A percentile compares a stretch with the other conserved stretches of the same genome.
phyloP scores from a whole-genome alignment of 2,797 vertebrate genomes.

The Lagocephalus sceleratus region DNA sequence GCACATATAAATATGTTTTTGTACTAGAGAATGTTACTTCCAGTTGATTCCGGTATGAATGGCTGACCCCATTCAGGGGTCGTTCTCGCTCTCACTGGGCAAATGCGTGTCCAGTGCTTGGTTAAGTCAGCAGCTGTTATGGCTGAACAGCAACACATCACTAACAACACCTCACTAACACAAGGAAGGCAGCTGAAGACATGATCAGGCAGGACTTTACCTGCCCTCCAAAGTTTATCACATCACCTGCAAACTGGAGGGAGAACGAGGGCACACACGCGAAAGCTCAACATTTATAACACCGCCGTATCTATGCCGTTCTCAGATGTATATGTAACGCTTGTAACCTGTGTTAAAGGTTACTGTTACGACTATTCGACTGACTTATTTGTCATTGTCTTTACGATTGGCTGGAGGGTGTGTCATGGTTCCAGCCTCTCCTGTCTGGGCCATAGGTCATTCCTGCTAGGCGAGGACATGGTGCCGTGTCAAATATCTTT shows the following conservation, averaged over 20 bases:
- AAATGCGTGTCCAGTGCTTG: neutral
- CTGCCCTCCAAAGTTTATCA: neutral
- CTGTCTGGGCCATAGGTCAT: neutral
- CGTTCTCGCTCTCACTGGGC: neutral
- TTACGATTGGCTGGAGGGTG: neutral
- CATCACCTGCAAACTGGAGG: neutral
- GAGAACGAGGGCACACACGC: no score
- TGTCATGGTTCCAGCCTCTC: neutral
- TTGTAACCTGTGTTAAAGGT: neutral
- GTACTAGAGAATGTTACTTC: neutral
- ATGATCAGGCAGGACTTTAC: neutral
- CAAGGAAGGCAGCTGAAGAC: conserved; percentile 11
- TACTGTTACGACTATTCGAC: neutral
- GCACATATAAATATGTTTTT: neutral
- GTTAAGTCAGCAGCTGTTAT: neutral
- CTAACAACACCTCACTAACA: conserved; percentile 13
- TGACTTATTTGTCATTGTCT: neutral
- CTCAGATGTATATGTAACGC: no score
- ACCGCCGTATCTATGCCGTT: no score
- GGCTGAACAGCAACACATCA: neutral
- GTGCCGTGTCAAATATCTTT: neutral
- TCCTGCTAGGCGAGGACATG: neutral
- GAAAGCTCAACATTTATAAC: no score
- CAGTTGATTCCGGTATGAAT: neutral
- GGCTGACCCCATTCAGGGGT: neutral